Evolutionary conservation across 2,888 invertebrate species (phyloP), one percentile per base, ranked within the genome.

Genomic region (Smittia aterrima): DNA sequence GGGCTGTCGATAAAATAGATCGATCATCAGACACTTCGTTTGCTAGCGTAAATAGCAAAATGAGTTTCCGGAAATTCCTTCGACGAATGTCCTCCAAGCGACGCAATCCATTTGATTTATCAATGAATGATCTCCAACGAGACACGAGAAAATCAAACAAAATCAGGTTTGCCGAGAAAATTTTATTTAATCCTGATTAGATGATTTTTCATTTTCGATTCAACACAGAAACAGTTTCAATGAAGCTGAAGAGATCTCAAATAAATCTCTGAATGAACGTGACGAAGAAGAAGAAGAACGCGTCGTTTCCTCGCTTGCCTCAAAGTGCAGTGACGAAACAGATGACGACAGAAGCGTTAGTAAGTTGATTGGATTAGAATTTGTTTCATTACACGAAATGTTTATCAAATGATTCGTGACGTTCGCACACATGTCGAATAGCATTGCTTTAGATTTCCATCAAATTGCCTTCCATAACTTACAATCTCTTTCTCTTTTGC

Each of bases 321-420:
- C 85, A 1, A 82, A 80, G 27, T 80, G 79, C 40, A 83, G 82
- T 76, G 84, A 84, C 66, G 83, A 84, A 47, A 79, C 81, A 24
- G 84, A 84, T 20, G 83, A 83, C 47, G 84, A 81, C 64, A 77
- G 76, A 75, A 75, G 70, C 22, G 25, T 75, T 75, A 18, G 62
- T 25, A 11, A 47, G 25, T 67, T 67, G n/a, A 74, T 71, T 38
- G n/a, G 38, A 66, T 64, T 3, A 24, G 13, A 66, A 24, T 13
- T 1, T 32, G n/a, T 38, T 66, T 18, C 32, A 66, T 66, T 66
- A 32, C 18, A 64, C 38, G 13, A 38, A 66, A 66, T 66, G 32
- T 38, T 66, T 66, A 66, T 66, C 20, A 66, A 66, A 66, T 66
- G 66, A 66, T 38, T 18, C 66, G 38, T 66, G 25, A 38, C 66